Evolutionary conservation across 2,113 vertebrate species (phyloP).

Genomic region (Ceuthmochares aereus): DNA sequence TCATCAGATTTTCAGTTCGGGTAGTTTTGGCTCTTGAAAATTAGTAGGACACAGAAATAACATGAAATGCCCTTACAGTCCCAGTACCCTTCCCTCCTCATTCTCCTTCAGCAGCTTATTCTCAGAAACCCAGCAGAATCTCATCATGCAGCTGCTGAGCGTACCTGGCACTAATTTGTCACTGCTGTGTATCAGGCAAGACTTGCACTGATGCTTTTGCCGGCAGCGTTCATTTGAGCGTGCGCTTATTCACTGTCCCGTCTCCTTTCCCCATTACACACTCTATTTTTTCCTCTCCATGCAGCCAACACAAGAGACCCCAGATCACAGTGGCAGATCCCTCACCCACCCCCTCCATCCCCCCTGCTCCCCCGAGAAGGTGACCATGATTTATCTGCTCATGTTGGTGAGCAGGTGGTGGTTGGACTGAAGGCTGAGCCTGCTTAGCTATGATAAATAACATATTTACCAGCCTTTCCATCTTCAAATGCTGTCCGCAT

Average conservation of each 20-base stretch:
- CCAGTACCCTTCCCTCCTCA: not conserved
- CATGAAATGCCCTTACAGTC: not conserved
- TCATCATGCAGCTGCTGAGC: not conserved
- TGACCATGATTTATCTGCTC: not conserved
- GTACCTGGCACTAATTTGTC: not conserved
- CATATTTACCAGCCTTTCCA: constrained; percentile 28
- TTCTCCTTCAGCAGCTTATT: not conserved
- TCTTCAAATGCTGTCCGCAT: constrained; percentile 1
- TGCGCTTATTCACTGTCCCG: accelerated
- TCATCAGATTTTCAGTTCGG: not conserved
- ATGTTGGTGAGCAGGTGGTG: constrained; percentile 13
- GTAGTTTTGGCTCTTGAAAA: not conserved
- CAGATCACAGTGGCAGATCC: not conserved
- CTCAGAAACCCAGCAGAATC: not conserved
- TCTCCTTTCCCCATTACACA: not conserved
- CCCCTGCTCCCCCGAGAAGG: not conserved
- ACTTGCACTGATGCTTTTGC: not conserved
- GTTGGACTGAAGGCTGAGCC: constrained; percentile 26
- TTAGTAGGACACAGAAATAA: not conserved
- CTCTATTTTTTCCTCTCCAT: not conserved
- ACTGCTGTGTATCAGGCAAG: not conserved
- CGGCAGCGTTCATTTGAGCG: accelerated
- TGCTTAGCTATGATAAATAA: constrained; percentile 24
- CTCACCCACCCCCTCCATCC: accelerated
- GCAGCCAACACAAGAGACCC: not conserved